Evolutionary conservation across 2,113 vertebrate species (phyloP), one percentile per base, ranked within the genome.

Genomic region (Anarrhichthys ocellatus): DNA sequence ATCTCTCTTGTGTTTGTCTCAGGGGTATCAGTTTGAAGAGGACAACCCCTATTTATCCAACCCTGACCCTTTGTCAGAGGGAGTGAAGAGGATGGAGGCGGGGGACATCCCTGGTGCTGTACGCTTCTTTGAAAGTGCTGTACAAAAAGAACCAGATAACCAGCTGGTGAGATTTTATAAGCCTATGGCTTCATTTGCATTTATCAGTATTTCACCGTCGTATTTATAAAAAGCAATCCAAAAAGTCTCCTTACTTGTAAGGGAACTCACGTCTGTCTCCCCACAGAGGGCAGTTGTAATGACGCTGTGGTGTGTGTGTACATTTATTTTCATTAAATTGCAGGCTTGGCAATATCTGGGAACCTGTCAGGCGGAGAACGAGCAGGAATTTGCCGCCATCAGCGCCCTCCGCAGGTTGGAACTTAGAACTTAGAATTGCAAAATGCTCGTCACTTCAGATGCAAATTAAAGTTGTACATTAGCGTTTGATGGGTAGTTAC

Each of bases 281-380:
- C 34, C 59, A 44, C 29, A 71, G 14, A 78, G 59, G 54, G 46
- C 29, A 18, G 20, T 40, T 69, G 34, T 72, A 52, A 52, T 70
- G 32, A 80, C 54, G 24, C 20, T 74, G 7, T 54, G 34, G 2
- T 69, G 6, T 66, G 10, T 52, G 52, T 54, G 9, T 36, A 0
- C 6, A 15, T 63, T 2, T 81, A 6, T 73, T 2, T 46, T 42
- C 1, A 64, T 81, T 59, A 29, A 78, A 62, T 73, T 78, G 27
- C 82, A 99, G 98, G 98, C 98, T 34, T 99, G 98, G 98, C 98
- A 99, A 75, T 99, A 99, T 88, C 94, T 99, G 93, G 98, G 98
- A 73, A 99, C 98, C 27, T 99, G 97, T 38, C 98, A 99, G 91
- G 98, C 98, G 46, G 98, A 99, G 93, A 99, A 99, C 0, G 98